Conservation (phyloP, 2,888 invertebrate species). For the Scaptomyza polygonia region DNA sequence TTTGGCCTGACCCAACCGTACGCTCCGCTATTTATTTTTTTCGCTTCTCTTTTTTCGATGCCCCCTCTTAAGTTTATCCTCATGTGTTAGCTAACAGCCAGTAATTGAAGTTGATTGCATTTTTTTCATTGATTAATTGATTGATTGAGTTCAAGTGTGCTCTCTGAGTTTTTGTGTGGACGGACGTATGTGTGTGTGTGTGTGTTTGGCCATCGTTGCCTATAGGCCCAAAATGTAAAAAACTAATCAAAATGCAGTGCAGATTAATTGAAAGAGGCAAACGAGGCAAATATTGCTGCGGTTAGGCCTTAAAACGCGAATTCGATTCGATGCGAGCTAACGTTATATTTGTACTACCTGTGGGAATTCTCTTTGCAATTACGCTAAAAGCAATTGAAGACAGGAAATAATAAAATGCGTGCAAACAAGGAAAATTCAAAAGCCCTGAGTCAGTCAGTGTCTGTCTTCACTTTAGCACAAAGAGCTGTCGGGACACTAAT, state of each 20-base stretch:
- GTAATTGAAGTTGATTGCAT: constrained; percentile 75
- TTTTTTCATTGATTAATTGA: constrained; percentile 73
- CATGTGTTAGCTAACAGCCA: constrained; percentile 54
- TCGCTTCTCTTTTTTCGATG: neutral
- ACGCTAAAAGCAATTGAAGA: constrained; percentile 79
- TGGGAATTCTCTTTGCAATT: constrained; percentile 76
- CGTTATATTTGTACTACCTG: constrained; percentile 62
- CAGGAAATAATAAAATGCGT: constrained; percentile 22
- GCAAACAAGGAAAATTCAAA: constrained; percentile 15
- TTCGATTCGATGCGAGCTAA: constrained; percentile 32
- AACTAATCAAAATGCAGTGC: constrained; percentile 73
- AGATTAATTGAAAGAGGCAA: constrained; percentile 69
- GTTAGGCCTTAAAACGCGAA: constrained; percentile 58
- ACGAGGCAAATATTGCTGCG: constrained; percentile 58
- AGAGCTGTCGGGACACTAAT: constrained; percentile 41
- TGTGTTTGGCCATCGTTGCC: constrained; percentile 15
- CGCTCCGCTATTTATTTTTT: constrained; percentile 8
- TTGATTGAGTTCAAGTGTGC: constrained; percentile 66
- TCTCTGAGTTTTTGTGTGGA: constrained; percentile 11
- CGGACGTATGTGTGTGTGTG: constrained; percentile 3
- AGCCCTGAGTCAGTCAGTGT: constrained; percentile 37
- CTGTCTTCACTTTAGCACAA: constrained; percentile 42
- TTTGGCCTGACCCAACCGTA: constrained; percentile 36
- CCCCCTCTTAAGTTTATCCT: constrained; percentile 31
- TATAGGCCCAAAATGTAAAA: constrained; percentile 57